These are phyloP conservation scores for Pandemis cinnamomeana DNA, from an alignment of 2,888 invertebrate genomes.

Conservation along the genomic window DNA sequence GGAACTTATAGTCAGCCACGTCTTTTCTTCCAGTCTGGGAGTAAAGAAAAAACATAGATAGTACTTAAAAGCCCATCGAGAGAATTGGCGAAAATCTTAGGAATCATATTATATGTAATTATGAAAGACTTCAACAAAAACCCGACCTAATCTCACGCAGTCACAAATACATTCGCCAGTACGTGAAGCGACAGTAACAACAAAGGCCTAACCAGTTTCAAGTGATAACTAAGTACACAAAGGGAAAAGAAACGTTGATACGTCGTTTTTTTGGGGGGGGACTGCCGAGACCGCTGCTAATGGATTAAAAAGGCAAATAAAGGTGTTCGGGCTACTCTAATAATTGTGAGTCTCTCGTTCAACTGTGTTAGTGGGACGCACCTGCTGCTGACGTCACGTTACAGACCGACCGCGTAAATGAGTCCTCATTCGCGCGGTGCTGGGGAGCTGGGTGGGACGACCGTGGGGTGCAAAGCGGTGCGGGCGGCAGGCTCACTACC, in stretches of 20 bases:
- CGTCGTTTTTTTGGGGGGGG: background rate
- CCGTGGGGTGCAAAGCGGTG: too few species aligned
- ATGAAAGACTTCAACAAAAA: background rate
- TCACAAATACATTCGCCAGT: background rate
- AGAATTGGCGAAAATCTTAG: too few species aligned
- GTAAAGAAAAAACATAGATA: too few species aligned
- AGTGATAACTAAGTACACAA: background rate
- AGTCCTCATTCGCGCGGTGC: too few species aligned
- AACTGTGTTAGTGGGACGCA: constrained; percentile 34
- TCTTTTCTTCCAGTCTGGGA: too few species aligned
- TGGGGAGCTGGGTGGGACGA: too few species aligned
- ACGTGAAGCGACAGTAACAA: background rate
- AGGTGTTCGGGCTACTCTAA: constrained; percentile 22
- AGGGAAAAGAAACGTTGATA: background rate
- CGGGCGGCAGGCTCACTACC: too few species aligned
- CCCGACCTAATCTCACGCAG: background rate
- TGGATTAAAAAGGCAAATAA: constrained; percentile 36
- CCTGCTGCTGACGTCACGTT: constrained; percentile 33
- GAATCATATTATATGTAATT: too few species aligned
- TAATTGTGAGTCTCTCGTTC: constrained; percentile 22
- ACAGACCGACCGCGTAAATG: too few species aligned
- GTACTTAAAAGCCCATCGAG: too few species aligned
- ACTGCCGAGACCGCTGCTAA: constrained; percentile 11
- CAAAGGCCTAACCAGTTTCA: background rate
- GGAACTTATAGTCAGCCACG: too few species aligned